Evolutionary conservation across 2,888 invertebrate genomes (phyloP).

Genomic region (Limnephilus auricula): DNA sequence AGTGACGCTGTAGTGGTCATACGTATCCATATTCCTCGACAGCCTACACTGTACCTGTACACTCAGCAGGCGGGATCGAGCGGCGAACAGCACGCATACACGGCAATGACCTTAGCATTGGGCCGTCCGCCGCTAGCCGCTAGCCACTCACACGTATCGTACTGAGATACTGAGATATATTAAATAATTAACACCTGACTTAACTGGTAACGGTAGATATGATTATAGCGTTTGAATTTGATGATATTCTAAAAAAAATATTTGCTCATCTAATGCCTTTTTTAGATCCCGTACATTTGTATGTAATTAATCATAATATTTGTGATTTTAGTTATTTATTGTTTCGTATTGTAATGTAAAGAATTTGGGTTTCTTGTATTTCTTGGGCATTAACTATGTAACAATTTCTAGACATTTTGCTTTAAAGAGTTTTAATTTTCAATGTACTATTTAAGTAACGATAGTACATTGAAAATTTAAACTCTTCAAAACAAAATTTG

Average conservation of each 20-base stretch:
- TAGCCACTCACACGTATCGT: not conserved
- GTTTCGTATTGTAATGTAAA: no score
- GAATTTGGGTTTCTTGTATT: no score
- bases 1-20: conserved; percentile 34
- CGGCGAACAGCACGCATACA: conserved; percentile 27
- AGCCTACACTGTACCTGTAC: not conserved
- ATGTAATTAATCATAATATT: no score
- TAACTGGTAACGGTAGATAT: not conserved
- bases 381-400: no score
- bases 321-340: no score
- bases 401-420: no score
- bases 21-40: not conserved
- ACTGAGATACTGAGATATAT: not conserved
- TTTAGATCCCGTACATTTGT: no score
- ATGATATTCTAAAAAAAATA: not conserved
- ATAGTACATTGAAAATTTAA: no score
- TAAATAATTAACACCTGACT: not conserved
- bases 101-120: conserved; percentile 41
- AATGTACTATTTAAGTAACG: no score
- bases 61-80: not conserved
- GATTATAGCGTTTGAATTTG: not conserved
- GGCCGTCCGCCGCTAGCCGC: not conserved
- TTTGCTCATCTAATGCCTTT: not conserved
- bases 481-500: no score
- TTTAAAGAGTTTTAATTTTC: no score